A percentile compares a stretch with the other conserved stretches of the same genome.
Evolutionary conservation across 1,140 invertebrate species (phyloP).

Genomic region (Anthonomus grandis): DNA sequence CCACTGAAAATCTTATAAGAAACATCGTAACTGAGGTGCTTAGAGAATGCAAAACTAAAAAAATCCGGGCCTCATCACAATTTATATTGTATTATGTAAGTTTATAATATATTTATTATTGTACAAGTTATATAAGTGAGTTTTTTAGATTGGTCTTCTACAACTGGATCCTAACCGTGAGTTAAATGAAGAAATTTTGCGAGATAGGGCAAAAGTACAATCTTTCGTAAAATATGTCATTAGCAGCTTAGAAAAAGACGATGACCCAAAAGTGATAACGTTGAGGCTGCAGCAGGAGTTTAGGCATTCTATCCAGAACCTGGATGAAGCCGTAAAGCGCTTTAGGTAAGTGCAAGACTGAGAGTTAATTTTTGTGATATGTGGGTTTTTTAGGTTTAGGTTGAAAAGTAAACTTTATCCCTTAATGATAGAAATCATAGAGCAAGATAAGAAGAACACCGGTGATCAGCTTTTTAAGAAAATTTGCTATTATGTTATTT

Average conservation of each 20-base stretch:
- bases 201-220: conserved; percentile 49
- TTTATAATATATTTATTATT: neutral
- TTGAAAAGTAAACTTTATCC: conserved; percentile 1
- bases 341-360: conserved; percentile 11
- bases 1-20: conserved; percentile 5
- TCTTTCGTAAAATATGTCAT: conserved; percentile 51
- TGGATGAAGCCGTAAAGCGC: neutral
- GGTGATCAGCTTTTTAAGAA: conserved; percentile 8
- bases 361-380: no score
- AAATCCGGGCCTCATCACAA: neutral
- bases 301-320: conserved; percentile 32
- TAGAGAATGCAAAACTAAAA: conserved; percentile 11
- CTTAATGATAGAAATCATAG: conserved; percentile 11
- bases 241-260: conserved; percentile 43
- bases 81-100: conserved; percentile 15
- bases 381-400: no score
- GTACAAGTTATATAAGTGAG: neutral
- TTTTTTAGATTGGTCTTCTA: conserved; percentile 48
- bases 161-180: conserved; percentile 53
- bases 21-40: conserved; percentile 13
- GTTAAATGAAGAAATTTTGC: conserved; percentile 46
- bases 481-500: conserved; percentile 12
- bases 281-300: conserved; percentile 70
- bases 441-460: conserved; percentile 5
- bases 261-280: conserved; percentile 48